phyloP scores from a whole-genome alignment of 2,113 vertebrate species.

The Irena cyanogastra region DNA sequence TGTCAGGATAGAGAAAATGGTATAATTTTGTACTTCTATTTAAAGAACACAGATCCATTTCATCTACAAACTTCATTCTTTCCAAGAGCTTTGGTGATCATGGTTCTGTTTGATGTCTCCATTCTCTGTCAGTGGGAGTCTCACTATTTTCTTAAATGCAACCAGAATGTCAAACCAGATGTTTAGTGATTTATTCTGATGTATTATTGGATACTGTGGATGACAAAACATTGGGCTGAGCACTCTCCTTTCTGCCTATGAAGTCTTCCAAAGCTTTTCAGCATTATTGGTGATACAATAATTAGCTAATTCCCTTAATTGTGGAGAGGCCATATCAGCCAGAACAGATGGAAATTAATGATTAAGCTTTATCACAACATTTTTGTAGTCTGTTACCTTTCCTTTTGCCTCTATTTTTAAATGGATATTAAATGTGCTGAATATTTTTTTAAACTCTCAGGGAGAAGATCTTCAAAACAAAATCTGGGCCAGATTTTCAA shows the following conservation, averaged over 20 bases:
- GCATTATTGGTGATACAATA: conserved; percentile 19
- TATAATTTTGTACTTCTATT: conserved; percentile 46
- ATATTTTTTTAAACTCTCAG: not conserved
- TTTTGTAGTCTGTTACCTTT: conserved; percentile 21
- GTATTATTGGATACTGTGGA: not conserved
- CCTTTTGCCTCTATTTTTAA: not conserved
- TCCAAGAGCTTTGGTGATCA: conserved; percentile 29
- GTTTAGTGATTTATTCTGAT: conserved; percentile 54
- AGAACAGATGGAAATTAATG: conserved; percentile 46
- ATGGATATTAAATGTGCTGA: not conserved
- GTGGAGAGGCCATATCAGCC: not conserved
- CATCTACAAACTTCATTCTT: conserved; percentile 41
- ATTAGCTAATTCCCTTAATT: conserved; percentile 37
- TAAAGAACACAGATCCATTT: conserved; percentile 57
- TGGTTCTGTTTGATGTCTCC: conserved; percentile 37
- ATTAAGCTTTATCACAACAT: conserved; percentile 18
- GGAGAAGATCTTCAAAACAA: conserved; percentile 19
- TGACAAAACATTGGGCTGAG: conserved; percentile 14
- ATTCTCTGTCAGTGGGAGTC: conserved; percentile 25
- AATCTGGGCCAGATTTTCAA: not conserved
- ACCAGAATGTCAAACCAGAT: conserved; percentile 55
- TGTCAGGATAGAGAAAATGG: conserved; percentile 33
- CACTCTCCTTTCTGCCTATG: not conserved
- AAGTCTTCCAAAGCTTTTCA: conserved; percentile 26
- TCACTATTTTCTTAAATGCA: conserved; percentile 33